Conservation (phyloP, 2,888 invertebrate species). For the Choreutis nemorana region DNA sequence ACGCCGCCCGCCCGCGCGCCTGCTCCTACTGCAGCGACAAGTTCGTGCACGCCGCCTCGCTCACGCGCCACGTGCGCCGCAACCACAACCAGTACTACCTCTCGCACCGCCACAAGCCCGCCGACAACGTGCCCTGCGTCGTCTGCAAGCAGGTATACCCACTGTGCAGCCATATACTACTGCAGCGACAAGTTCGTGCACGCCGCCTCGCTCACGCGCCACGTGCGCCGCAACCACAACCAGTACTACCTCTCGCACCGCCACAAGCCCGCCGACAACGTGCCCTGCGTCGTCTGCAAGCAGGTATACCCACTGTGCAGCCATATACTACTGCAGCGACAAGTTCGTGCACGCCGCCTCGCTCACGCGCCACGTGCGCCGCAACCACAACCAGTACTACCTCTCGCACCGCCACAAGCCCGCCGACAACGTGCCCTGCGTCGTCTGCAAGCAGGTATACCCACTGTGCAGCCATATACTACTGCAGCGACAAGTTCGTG, state of each 20-base stretch:
- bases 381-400: too few relatives aligned
- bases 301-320: too few relatives aligned
- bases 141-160: constrained; percentile 70
- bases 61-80: constrained; percentile 83
- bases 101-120: constrained; percentile 67
- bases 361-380: too few relatives aligned
- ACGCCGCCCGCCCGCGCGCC: constrained; percentile 82
- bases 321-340: too few relatives aligned
- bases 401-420: too few relatives aligned
- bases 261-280: neutral
- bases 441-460: too few relatives aligned
- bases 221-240: neutral
- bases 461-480: too few relatives aligned
- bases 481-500: too few relatives aligned
- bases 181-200: neutral
- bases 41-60: constrained; percentile 83
- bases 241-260: neutral
- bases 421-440: too few relatives aligned
- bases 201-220: neutral
- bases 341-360: too few relatives aligned
- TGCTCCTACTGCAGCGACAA: constrained; percentile 87
- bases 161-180: neutral
- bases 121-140: constrained; percentile 79
- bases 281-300: too few relatives aligned
- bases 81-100: constrained; percentile 81